These are phyloP conservation scores for Tympanuchus pallidicinctus DNA, from an alignment of 2,113 vertebrate genomes.

Conservation along the genomic window DNA sequence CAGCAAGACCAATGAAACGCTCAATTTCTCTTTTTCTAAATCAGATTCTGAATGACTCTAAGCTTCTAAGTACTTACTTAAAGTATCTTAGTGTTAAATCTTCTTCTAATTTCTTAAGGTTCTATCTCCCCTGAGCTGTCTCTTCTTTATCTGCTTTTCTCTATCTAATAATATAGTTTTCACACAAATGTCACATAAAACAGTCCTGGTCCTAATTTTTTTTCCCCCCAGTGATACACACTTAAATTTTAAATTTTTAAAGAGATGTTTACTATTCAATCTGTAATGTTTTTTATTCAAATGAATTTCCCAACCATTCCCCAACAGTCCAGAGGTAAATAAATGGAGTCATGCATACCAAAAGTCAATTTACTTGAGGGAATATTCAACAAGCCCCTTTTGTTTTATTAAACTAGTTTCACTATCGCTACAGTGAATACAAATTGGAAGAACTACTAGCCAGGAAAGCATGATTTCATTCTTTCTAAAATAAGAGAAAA, in stretches of 20 bases:
- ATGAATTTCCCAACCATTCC: background rate
- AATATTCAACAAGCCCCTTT: background rate
- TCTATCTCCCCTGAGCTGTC: background rate
- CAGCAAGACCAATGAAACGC: background rate
- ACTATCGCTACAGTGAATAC: background rate
- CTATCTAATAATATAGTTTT: background rate
- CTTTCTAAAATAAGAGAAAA: background rate
- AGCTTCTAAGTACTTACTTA: background rate
- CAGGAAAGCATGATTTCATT: background rate
- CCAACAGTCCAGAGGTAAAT: background rate
- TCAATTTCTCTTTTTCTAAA: background rate
- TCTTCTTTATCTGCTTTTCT: background rate
- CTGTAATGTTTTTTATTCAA: background rate
- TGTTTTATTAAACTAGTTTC: background rate
- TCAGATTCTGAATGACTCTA: background rate
- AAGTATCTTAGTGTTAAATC: background rate
- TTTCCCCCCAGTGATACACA: background rate
- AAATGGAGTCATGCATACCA: background rate
- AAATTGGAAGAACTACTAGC: background rate
- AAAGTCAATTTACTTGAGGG: background rate
- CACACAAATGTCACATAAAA: background rate
- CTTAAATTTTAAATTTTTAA: background rate
- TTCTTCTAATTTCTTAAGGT: background rate
- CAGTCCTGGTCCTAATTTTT: background rate
- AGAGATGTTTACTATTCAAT: background rate